Base-by-base conservation (phyloP, 2,113 vertebrate species). In the Pipra filicauda region DNA sequence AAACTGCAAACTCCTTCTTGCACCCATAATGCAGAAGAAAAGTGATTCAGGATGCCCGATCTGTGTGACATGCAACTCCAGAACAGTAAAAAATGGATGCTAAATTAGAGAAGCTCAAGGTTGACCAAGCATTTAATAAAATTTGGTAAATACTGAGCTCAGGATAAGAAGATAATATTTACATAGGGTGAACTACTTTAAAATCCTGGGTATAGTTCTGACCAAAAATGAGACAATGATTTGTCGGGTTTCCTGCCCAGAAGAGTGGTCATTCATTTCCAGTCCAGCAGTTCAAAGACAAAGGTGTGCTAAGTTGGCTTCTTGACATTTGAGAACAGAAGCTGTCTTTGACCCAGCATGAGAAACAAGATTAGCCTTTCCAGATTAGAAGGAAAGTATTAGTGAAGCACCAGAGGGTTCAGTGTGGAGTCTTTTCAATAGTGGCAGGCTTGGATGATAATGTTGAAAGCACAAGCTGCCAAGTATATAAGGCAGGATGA, bases 291-390 rank as follows among this genome's bases (percentile, higher is more conserved):
- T 76, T 95, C 81, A 89, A 91, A 96, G 54, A 22, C 0, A 0
- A 82, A 88, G 93, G 73, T 91, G 81, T 66, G 62, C 62, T 82
- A 70, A 89, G 16, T 43, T 85, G 46, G 20, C 54, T 95, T 87
- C 70, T 51, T 93, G 77, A 73, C 71, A 85, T 93, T 73, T 93
- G 87, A 72, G 46, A 94, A 81, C 24, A 89, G 91, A 95, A 89
- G 77, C 74, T 82, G 62, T 77, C 87, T 88, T 82, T 19, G 2
- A 76, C 77, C 49, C 78, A 85, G 81, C 84, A 75, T 1, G 5
- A 83, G 66, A 94, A 95, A 93, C 85, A 79, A 85, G 67, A 95
- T 91, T 93, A 95, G 67, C 54, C 71, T 76, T 93, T 88, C 51
- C 81, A 94, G 58, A 94, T 96, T 83, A 91, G 81, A 94, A 94